These are phyloP conservation scores for Drosophila monieri DNA, from an alignment of 2,888 invertebrate species.

Conservation along the genomic window DNA sequence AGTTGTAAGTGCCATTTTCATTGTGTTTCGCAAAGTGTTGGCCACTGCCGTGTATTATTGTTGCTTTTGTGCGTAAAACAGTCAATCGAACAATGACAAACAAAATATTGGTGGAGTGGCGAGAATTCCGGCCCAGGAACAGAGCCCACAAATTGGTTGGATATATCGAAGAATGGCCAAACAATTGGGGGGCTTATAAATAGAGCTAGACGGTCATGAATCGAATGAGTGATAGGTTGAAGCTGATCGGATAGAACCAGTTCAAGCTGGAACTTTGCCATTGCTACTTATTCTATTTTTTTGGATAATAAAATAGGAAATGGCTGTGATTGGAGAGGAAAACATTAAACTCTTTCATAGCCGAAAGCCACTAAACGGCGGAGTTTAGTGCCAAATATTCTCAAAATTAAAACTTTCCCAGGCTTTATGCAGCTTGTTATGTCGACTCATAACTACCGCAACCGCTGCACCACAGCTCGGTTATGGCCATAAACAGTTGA, in stretches of 20 bases:
- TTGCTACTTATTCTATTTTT: background rate
- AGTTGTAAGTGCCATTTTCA: conserved; percentile 45
- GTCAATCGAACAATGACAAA: conserved; percentile 47
- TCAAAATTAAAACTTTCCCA: background rate
- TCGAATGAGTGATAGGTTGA: conserved; percentile 15
- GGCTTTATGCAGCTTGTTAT: background rate
- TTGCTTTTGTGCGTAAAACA: conserved; percentile 35
- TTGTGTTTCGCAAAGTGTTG: conserved; percentile 42
- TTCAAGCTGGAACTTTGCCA: background rate
- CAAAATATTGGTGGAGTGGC: conserved; percentile 27
- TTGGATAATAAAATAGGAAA: background rate
- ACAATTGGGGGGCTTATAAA: conserved; percentile 42
- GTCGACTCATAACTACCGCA: conserved; percentile 1
- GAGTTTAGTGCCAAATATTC: background rate
- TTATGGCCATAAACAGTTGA: conserved; percentile 10
- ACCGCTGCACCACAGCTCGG: background rate
- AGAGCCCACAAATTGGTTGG: conserved; percentile 31
- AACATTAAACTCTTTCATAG: background rate
- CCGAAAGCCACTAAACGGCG: background rate
- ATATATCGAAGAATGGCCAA: conserved; percentile 24
- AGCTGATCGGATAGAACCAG: background rate
- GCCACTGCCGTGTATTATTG: conserved; percentile 2
- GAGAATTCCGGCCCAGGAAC: conserved; percentile 13
- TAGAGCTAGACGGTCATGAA: conserved; percentile 16
- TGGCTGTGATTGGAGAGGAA: background rate